Evolutionary conservation across 2,113 vertebrate genomes (phyloP).

Genomic region (Mesembrinibis cayennensis): DNA sequence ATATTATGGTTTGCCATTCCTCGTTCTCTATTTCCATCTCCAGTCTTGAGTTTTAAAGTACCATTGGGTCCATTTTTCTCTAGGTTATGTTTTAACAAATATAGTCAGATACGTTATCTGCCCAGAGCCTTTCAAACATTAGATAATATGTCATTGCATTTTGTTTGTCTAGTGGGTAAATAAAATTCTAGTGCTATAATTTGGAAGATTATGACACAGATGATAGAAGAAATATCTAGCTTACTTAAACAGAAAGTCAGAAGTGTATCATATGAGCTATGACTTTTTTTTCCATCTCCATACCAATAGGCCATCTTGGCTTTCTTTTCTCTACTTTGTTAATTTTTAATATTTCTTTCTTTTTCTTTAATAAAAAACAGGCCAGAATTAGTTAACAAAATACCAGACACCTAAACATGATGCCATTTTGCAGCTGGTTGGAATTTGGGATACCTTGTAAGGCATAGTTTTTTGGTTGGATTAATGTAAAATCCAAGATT

Average conservation of each 20-base stretch:
- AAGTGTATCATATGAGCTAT: not conserved
- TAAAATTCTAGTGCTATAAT: not conserved
- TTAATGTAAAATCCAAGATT: constrained; percentile 4
- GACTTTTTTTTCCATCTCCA: not conserved
- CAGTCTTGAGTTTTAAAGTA: not conserved
- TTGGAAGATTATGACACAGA: not conserved
- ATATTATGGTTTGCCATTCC: not conserved
- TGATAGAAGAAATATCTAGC: not conserved
- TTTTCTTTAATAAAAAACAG: not conserved
- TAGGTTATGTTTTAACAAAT: not conserved
- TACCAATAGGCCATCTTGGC: not conserved
- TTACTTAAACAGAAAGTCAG: not conserved
- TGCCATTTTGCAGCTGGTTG: not conserved
- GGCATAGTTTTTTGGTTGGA: not conserved
- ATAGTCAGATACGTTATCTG: not conserved
- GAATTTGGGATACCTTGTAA: not conserved
- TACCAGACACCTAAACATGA: not conserved
- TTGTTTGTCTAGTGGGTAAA: not conserved
- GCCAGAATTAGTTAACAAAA: not conserved
- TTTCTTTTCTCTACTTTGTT: not conserved
- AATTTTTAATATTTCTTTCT: not conserved
- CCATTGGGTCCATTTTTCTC: not conserved
- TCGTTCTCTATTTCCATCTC: not conserved
- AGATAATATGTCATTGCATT: not conserved
- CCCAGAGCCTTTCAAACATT: not conserved